Evolutionary conservation across 2,113 vertebrate species (phyloP), one percentile per base, ranked within the genome.

Genomic region (Xenus cinereus): DNA sequence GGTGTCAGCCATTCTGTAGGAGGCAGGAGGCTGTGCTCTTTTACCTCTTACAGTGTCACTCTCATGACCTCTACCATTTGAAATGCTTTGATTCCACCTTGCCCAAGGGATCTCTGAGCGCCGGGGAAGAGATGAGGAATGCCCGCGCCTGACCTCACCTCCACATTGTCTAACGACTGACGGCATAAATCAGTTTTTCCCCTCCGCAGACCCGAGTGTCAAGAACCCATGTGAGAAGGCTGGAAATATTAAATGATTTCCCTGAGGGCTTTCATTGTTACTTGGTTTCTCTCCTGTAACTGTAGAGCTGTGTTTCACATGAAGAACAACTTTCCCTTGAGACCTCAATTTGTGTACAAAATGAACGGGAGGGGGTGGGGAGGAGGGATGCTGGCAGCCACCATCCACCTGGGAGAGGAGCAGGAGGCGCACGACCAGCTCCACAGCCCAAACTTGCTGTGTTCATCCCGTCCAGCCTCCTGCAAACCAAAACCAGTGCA

Each of bases 71-170:
- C 97, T 86, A 81, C 91, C 95, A 94, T 98, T 97, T 96, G 97
- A 95, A 97, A 96, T 74, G 94, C 97, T 97, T 97, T 97, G 97
- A 96, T 96, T 98, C 97, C 96, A 96, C 95, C 95, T 97, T 95
- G 96, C 98, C 97, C 97, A 93, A 71, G 97, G 98, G 97, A 97
- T 95, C 77, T 59, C 60, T 37, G 96, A 97, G 89, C 83, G 62
- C 75, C 4, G 10, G 71, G 87, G 92, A 90, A 93, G 92, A 94
- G 95, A 98, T 98, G 98, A 98, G 97, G 94, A 86, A 97, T 97
- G 97, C 95, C 93, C 69, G n/a, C 5, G 95, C 83, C 96, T 96
- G 97, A 97, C 98, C 96, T 97, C 96, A 97, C 97, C 97, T 98
- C 96, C 95, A 63, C 97, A 93, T 85, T 91, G 96, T 96, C 97